Percentiles rank a stretch among this genome's conserved stretches.
phyloP scores from a whole-genome alignment of 2,888 invertebrate genomes.

The Philhelius pedissequus region DNA sequence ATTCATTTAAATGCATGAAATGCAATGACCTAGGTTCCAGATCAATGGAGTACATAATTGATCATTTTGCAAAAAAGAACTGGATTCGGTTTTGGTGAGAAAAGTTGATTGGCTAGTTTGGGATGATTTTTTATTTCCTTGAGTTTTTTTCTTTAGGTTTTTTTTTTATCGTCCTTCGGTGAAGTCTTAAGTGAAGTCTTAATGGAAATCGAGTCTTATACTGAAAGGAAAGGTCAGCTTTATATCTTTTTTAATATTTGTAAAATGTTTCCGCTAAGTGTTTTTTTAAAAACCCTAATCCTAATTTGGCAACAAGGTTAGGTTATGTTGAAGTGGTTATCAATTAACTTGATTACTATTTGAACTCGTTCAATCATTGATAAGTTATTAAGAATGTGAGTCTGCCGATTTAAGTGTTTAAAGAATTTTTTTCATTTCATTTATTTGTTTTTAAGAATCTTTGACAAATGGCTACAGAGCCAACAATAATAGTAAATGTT shows the following conservation, averaged over 20 bases:
- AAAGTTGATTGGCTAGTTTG: background rate
- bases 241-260: background rate
- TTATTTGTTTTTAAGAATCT: too few species aligned
- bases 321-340: too few species aligned
- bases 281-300: background rate
- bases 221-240: background rate
- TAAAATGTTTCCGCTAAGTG: background rate
- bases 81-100: background rate
- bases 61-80: background rate
- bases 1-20: conserved; percentile 10
- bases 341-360: too few species aligned
- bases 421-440: too few species aligned
- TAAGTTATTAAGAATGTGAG: too few species aligned
- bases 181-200: background rate
- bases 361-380: too few species aligned
- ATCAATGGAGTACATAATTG: conserved; percentile 18
- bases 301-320: too few species aligned
- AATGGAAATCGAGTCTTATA: background rate
- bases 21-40: conserved; percentile 16
- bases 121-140: background rate
- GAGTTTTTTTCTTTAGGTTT: background rate
- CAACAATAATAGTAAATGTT: too few species aligned
- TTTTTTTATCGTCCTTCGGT: background rate
- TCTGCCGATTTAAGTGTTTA: too few species aligned
- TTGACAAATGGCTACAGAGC: too few species aligned